A percentile compares a stretch with the other conserved stretches of the same genome.
Conservation (phyloP, 2,797 vertebrate genomes). For the Onychomys arenicola region DNA sequence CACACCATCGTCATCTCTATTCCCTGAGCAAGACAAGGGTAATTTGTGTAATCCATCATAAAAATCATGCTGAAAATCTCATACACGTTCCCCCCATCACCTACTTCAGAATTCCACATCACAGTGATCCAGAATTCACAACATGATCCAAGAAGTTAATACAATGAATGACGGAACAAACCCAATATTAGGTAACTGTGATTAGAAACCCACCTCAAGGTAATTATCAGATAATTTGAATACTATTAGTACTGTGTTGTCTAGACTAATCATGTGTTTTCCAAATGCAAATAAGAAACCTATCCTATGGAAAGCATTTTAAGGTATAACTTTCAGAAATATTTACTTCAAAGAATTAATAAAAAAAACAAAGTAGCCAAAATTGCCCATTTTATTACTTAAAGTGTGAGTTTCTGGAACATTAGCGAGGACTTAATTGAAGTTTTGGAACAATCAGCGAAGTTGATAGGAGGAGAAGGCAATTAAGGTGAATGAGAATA, state of each 20-base stretch:
- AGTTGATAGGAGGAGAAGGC: background rate
- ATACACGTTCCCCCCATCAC: background rate
- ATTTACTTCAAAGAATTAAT: background rate
- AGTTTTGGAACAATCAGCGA: constrained; percentile 32
- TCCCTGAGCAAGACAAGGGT: background rate
- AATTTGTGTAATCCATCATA: background rate
- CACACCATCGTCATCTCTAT: background rate
- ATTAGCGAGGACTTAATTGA: background rate
- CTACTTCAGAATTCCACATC: background rate
- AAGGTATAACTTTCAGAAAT: constrained; percentile 24
- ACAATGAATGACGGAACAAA: background rate
- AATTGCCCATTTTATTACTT: background rate
- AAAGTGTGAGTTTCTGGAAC: constrained; percentile 40
- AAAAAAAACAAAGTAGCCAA: background rate
- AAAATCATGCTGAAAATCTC: background rate
- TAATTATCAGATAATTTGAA: constrained; percentile 52
- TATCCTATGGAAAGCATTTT: background rate
- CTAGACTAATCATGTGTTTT: constrained; percentile 38
- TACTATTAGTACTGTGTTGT: background rate
- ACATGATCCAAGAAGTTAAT: background rate
- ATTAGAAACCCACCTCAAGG: background rate
- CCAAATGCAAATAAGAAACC: constrained; percentile 38
- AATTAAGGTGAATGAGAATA: background rate
- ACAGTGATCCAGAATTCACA: background rate
- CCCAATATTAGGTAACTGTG: background rate